Conservation (phyloP, 2,797 vertebrate genomes). For the Gouania willdenowi region DNA sequence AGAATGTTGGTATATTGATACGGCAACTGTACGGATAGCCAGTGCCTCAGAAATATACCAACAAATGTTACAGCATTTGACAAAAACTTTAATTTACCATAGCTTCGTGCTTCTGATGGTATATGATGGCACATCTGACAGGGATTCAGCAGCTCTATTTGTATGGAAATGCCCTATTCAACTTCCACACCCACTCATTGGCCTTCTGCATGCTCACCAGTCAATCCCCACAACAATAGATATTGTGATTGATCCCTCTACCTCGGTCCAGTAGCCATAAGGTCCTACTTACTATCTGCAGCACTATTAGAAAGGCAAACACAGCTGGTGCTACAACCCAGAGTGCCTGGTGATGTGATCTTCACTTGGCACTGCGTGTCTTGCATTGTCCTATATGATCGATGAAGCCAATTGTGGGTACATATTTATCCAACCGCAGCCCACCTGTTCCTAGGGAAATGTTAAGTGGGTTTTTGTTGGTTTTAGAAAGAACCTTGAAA, state of each 20-base stretch:
- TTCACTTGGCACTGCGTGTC: slow-evolving; percentile 43
- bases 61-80: too few species aligned
- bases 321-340: slow-evolving; percentile 63
- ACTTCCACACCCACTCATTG: neutral
- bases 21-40: too few species aligned
- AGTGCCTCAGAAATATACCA: too few species aligned
- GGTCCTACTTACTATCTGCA: slow-evolving; percentile 37
- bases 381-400: slow-evolving; percentile 53
- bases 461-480: slow-evolving; percentile 12
- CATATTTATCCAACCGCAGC: slow-evolving; percentile 39
- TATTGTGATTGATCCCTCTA: slow-evolving; percentile 67
- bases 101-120: neutral
- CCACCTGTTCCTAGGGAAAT: slow-evolving; percentile 52
- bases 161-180: slow-evolving; percentile 12
- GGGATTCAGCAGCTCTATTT: slow-evolving; percentile 6
- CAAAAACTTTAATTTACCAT: too few species aligned
- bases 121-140: neutral
- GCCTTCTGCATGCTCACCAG: slow-evolving; percentile 11
- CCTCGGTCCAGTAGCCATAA: slow-evolving; percentile 52
- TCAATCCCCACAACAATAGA: slow-evolving; percentile 49
- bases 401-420: slow-evolving; percentile 48
- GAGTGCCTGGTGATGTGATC: slow-evolving; percentile 38
- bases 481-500: neutral
- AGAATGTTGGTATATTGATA: too few species aligned
- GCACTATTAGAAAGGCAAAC: slow-evolving; percentile 72